Evolutionary conservation across 2,888 invertebrate species (phyloP).

Genomic region (Homarus gammarus): DNA sequence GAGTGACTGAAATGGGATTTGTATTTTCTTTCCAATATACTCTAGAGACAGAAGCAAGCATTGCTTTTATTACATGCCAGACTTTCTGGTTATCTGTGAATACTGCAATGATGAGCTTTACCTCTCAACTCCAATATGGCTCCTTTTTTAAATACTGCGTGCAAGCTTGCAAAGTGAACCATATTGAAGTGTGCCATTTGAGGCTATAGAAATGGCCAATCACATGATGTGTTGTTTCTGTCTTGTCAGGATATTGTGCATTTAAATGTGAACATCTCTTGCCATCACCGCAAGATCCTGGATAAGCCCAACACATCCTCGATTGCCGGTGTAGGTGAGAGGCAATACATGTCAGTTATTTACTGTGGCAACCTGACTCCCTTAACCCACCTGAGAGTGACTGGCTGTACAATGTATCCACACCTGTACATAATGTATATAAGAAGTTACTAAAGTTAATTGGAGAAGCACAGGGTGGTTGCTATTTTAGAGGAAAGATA

Average conservation of each 20-base stretch:
- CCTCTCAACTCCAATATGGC: neutral
- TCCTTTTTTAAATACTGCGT: constrained; percentile 32
- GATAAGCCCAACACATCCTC: neutral
- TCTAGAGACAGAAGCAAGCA: constrained; percentile 29
- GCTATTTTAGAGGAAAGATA: constrained; percentile 51
- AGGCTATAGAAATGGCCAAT: constrained; percentile 62
- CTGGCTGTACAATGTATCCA: constrained; percentile 70
- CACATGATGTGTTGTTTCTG: constrained; percentile 40
- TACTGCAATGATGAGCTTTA: constrained; percentile 20
- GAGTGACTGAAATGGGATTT: constrained; percentile 20
- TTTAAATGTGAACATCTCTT: constrained; percentile 47
- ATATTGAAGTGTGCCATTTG: constrained; percentile 43
- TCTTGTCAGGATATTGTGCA: constrained; percentile 59
- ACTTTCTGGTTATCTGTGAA: constrained; percentile 16
- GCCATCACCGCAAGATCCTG: neutral
- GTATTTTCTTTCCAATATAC: constrained; percentile 14
- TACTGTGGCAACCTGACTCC: constrained; percentile 35
- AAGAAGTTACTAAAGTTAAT: constrained; percentile 62
- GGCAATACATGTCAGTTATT: constrained; percentile 23
- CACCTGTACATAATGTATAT: constrained; percentile 68
- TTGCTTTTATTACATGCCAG: constrained; percentile 16
- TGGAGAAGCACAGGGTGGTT: constrained; percentile 67
- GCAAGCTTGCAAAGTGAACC: constrained; percentile 28
- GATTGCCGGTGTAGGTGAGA: constrained; percentile 12
- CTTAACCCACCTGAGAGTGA: constrained; percentile 55